Evolutionary conservation across 2,797 vertebrate species (phyloP).

Genomic region (Ctenosaura bakeri): DNA sequence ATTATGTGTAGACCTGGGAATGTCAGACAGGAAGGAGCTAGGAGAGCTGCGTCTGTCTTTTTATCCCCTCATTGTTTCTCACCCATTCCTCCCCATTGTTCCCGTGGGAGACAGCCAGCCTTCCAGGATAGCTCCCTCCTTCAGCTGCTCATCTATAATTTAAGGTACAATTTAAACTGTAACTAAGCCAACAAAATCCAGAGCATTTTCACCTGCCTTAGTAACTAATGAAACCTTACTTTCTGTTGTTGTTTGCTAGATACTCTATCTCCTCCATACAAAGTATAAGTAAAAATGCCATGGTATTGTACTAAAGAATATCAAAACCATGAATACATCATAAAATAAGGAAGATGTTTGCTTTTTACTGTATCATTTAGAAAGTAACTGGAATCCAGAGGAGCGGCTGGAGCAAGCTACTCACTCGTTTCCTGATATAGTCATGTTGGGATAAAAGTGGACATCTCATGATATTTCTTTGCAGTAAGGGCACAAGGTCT

Average conservation of each 20-base stretch:
- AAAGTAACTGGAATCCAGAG: too few species aligned
- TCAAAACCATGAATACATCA: not conserved
- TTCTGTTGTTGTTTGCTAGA: not conserved
- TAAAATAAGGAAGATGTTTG: not conserved
- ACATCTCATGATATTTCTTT: not conserved
- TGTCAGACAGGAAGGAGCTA: not conserved
- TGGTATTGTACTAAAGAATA: not conserved
- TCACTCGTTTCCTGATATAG: not conserved
- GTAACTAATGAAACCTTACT: not conserved
- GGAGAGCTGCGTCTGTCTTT: not conserved
- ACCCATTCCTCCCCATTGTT: not conserved
- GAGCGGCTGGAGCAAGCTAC: not conserved
- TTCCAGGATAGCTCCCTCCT: not conserved
- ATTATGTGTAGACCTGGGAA: constrained; percentile 36
- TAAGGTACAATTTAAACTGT: constrained; percentile 7
- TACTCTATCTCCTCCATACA: not conserved
- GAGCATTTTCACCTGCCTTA: not conserved
- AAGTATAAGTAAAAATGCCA: not conserved
- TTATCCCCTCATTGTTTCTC: not conserved
- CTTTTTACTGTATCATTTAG: not conserved
- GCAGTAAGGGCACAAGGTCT: not conserved
- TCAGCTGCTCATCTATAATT: constrained; percentile 25
- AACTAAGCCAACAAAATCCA: constrained; percentile 10
- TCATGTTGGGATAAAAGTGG: not conserved
- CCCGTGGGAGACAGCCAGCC: not conserved